Evolutionary conservation across 64 coral and sea anemone species (phyloP), one percentile per base, ranked within the genome.

Genomic region (Hydrozoanthus tunicans): DNA sequence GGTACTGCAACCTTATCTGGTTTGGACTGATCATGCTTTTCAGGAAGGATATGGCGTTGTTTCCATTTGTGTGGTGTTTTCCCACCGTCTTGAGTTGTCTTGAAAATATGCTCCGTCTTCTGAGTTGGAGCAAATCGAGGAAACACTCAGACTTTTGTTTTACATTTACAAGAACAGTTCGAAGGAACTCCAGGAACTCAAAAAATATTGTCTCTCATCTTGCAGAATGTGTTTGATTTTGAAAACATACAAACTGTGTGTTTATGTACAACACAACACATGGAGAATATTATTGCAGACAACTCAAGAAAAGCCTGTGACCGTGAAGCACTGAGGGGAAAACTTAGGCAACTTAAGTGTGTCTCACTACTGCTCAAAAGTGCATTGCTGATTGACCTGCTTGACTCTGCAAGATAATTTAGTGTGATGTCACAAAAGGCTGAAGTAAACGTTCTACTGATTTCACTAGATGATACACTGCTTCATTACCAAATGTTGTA

Each of bases 241-340:
- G 74, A 5, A 6, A 77, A 77, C 74, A 77, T 53, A 81, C 20
- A 62, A 81, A 81, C 58, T 81, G 79, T 57, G 79, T 26, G 79
- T 62, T 81, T 81, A 81, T 51, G 79, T 61, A 24, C 79, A 81
- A 62, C 58, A 81, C 56, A 81, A 43, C 32, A 43, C 32, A 43
- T 63, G 9, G 79, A 81, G 79, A 81, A 81, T 24, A 81, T 81
- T 81, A 81, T 81, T 81, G 79, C 79, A 81, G 79, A 63, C 56
- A 81, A 57, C 0, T 81, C 79, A 81, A 81, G 53, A 13, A 81
- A 81, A 81, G 79, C 58, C 3, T 58, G 20, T 81, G 57, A 62
- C 23, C 58, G 79, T 58, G 59, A 63, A 14, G 58, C 20, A 81
- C 20, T 81, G 56, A 20, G 12, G 14, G 77, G 79, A 1, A 81